A percentile compares a stretch with the other conserved stretches of the same genome.
Evolutionary conservation across 2,113 vertebrate genomes (phyloP).

Genomic region (Puffinus mauretanicus): DNA sequence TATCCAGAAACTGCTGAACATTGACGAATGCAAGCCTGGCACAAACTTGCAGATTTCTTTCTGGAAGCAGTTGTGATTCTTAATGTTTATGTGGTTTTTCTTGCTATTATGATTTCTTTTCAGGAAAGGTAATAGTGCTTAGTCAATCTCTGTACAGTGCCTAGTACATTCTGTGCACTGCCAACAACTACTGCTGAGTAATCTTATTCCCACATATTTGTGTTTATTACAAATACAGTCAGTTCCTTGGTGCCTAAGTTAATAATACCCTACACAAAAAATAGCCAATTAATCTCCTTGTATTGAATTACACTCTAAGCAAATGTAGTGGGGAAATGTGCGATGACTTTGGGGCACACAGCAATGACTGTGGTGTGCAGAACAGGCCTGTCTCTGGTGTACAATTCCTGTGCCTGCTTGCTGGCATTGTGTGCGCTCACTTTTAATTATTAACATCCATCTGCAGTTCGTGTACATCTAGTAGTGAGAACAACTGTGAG

Average conservation of each 20-base stretch:
- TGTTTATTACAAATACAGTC: background rate
- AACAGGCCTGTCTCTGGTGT: background rate
- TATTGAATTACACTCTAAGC: background rate
- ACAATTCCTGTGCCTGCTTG: background rate
- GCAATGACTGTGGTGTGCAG: background rate
- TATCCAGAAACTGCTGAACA: background rate
- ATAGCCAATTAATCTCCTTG: background rate
- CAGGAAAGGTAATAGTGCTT: background rate
- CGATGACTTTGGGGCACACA: background rate
- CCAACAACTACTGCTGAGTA: background rate
- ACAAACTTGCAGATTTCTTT: background rate
- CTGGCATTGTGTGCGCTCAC: background rate
- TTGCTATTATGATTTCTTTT: background rate
- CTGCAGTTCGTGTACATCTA: background rate
- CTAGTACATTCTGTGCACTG: background rate
- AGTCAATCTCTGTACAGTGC: background rate
- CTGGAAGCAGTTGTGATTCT: background rate
- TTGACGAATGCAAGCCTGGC: background rate
- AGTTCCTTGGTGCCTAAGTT: background rate
- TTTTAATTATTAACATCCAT: background rate
- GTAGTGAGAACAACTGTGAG: background rate
- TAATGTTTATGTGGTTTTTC: background rate
- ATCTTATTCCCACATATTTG: background rate
- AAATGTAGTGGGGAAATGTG: background rate
- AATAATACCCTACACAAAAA: background rate